Conservation (phyloP, 2,888 invertebrate species). For the Galerucella nymphaeae region DNA sequence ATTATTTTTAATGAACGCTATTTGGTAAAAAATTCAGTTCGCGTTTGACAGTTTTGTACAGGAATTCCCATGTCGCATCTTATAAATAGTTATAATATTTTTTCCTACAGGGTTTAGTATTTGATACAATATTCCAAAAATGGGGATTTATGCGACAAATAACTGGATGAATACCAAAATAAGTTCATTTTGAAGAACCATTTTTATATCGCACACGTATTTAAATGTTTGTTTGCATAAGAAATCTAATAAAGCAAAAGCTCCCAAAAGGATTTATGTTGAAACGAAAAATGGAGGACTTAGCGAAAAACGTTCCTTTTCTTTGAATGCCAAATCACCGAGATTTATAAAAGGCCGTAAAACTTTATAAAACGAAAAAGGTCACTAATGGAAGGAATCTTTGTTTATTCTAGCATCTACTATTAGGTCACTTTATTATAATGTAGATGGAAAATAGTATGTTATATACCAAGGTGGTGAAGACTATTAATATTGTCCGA, state of each 20-base stretch:
- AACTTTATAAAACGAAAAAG: neutral
- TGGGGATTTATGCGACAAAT: slow-evolving; percentile 46
- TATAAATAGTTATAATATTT: no score
- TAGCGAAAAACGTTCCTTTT: slow-evolving; percentile 17
- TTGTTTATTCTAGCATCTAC: neutral
- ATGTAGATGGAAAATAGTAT: no score
- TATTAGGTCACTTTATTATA: neutral
- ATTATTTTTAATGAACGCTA: no score
- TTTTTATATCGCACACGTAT: slow-evolving; percentile 38
- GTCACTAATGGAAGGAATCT: neutral
- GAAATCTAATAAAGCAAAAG: slow-evolving; percentile 33
- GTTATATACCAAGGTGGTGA: no score
- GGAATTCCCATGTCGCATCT: no score
- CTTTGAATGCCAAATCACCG: slow-evolving; percentile 12
- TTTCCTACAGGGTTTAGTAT: no score
- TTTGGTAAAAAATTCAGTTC: no score
- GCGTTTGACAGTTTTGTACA: no score
- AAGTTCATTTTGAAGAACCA: slow-evolving; percentile 42
- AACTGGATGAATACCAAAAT: slow-evolving; percentile 44
- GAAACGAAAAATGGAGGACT: slow-evolving; percentile 19
- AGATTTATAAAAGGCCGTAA: neutral
- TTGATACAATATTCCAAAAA: slow-evolving; percentile 26
- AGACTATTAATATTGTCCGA: no score
- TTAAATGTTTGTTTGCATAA: slow-evolving; percentile 34
- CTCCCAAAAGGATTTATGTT: slow-evolving; percentile 19